Percentiles rank a stretch among this genome's conserved stretches.
phyloP scores from a whole-genome alignment of 2,797 vertebrate species.

The Thunnus albacares region DNA sequence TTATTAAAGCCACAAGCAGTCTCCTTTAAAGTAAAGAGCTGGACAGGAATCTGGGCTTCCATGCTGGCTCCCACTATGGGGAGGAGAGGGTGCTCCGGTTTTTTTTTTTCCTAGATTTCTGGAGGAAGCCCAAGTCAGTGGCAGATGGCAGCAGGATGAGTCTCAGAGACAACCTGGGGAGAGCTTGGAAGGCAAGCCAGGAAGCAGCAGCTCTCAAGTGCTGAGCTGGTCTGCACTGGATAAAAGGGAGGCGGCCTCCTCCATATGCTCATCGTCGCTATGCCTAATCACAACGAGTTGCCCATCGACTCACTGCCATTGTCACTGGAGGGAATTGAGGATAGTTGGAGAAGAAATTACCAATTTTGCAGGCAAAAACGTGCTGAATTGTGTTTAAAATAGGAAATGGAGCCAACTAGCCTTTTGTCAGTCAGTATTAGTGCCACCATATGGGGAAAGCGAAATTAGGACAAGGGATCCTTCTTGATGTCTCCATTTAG shows the following conservation, averaged over 20 bases:
- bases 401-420: conserved; percentile 49
- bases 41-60: conserved; percentile 67
- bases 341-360: conserved; percentile 62
- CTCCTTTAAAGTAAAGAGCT: conserved; percentile 65
- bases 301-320: conserved; percentile 59
- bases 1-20: conserved; percentile 29
- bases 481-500: conserved; percentile 58
- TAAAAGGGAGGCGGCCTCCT: conserved; percentile 76
- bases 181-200: conserved; percentile 80
- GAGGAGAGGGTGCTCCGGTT: conserved; percentile 56
- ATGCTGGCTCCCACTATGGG: conserved; percentile 67
- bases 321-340: conserved; percentile 50
- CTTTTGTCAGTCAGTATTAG: conserved; percentile 37
- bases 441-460: conserved; percentile 51
- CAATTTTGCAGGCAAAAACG: conserved; percentile 42
- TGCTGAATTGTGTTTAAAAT: conserved; percentile 59
- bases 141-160: conserved; percentile 86
- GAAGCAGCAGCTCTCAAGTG: conserved; percentile 80
- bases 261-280: conserved; percentile 78
- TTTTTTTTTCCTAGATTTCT: conserved; percentile 67
- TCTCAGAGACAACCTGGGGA: conserved; percentile 83
- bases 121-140: conserved; percentile 82
- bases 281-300: conserved; percentile 73
- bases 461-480: conserved; percentile 39
- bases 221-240: conserved; percentile 80